These are phyloP conservation scores for Myotis lucifugus DNA, from an alignment of 2,113 vertebrate species.

Conservation along the genomic window DNA sequence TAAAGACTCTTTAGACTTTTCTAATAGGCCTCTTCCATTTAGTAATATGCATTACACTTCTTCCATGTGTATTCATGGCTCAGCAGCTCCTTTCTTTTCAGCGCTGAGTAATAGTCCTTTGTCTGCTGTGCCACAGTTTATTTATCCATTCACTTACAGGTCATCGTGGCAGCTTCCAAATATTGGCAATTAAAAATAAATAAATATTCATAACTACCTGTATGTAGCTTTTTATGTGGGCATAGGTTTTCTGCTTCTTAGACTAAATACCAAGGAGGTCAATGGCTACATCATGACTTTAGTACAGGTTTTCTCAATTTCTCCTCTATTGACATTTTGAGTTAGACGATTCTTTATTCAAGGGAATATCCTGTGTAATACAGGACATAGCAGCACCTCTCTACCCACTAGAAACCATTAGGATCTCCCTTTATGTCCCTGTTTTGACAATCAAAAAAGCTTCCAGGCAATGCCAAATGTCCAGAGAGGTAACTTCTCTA, in stretches of 20 bases:
- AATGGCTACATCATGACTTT: not conserved
- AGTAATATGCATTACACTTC: not conserved
- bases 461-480: not conserved
- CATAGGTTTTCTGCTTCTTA: not conserved
- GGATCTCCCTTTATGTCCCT: too few relatives aligned
- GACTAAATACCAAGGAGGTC: not conserved
- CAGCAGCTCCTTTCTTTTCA: not conserved
- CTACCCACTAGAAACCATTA: not conserved
- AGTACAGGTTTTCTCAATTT: not conserved
- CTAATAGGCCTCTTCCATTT: not conserved
- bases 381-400: not conserved
- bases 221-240: not conserved
- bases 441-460: not conserved
- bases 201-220: not conserved
- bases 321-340: not conserved
- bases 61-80: not conserved
- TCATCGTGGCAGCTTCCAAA: not conserved
- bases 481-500: not conserved
- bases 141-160: not conserved
- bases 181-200: not conserved
- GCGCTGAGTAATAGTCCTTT: not conserved
- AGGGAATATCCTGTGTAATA: rapidly evolving
- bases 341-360: not conserved
- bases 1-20: not conserved
- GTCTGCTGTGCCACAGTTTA: not conserved